These are phyloP conservation scores for Phasianus colchicus DNA, from an alignment of 2,113 vertebrate species.

Conservation along the genomic window DNA sequence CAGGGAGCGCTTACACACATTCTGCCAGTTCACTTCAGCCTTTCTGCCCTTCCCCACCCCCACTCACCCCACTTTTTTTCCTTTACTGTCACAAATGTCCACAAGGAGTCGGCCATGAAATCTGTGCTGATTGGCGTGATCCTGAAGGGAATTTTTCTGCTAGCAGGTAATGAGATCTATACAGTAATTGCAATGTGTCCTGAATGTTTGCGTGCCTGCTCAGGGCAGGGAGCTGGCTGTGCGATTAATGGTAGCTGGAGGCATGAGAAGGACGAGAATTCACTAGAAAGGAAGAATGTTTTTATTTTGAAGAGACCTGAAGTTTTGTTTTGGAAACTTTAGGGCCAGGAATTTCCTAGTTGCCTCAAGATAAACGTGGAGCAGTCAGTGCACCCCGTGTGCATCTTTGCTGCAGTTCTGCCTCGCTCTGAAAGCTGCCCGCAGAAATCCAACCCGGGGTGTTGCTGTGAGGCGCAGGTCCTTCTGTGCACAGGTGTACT, in stretches of 20 bases:
- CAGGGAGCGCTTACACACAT: neutral
- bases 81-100: constrained; percentile 45
- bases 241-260: neutral
- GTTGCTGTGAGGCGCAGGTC: neutral
- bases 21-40: neutral
- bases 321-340: constrained; percentile 33
- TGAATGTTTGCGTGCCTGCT: neutral
- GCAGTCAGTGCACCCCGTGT: neutral
- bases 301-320: neutral
- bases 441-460: fast-evolving
- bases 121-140: constrained; percentile 59
- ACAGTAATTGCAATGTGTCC: neutral
- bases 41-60: neutral
- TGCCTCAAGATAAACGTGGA: neutral
- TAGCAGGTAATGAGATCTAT: constrained; percentile 76
- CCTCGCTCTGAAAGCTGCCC: neutral
- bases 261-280: neutral
- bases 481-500: neutral
- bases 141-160: constrained; percentile 73
- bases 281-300: neutral
- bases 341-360: neutral
- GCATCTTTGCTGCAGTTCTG: neutral
- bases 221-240: neutral
- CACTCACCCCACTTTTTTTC: constrained; percentile 1
- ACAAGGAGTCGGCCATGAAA: constrained; percentile 71